Percentiles rank a stretch among this genome's conserved stretches.
Evolutionary conservation across 1,140 invertebrate genomes (phyloP).

Genomic region (Caerostris darwini): DNA sequence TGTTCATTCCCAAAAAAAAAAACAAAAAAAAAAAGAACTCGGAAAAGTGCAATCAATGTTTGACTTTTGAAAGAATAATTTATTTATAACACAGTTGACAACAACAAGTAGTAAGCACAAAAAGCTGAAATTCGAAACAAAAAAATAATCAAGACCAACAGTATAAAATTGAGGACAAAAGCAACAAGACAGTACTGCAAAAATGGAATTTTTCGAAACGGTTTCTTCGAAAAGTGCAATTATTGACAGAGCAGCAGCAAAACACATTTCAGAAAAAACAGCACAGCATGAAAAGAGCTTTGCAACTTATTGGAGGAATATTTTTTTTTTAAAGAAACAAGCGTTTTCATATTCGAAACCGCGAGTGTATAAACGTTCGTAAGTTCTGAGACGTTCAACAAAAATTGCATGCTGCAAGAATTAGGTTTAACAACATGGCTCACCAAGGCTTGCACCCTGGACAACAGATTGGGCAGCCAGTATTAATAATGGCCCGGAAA

Average conservation of each 20-base stretch:
- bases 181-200: constrained; percentile 44
- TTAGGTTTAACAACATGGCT: constrained; percentile 56
- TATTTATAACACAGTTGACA: constrained; percentile 69
- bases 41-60: neutral
- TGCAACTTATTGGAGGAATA: constrained; percentile 41
- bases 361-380: neutral
- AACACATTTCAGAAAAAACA: constrained; percentile 43
- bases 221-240: neutral
- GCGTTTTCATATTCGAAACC: neutral
- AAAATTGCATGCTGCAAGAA: constrained; percentile 24
- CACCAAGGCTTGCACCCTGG: neutral
- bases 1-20: neutral
- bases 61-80: constrained; percentile 77
- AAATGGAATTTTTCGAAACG: constrained; percentile 24
- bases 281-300: constrained; percentile 12
- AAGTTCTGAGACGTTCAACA: constrained; percentile 26
- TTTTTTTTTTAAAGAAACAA: neutral
- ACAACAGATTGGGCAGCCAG: constrained; percentile 13
- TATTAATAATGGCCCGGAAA: neutral
- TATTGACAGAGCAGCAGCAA: neutral
- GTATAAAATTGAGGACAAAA: constrained; percentile 64
- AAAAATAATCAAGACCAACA: constrained; percentile 53
- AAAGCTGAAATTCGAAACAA: constrained; percentile 57
- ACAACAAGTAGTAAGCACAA: constrained; percentile 76
- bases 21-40: neutral